phyloP scores from a whole-genome alignment of 92 coral and sea anemone genomes.

The Scolanthus callimorphus region DNA sequence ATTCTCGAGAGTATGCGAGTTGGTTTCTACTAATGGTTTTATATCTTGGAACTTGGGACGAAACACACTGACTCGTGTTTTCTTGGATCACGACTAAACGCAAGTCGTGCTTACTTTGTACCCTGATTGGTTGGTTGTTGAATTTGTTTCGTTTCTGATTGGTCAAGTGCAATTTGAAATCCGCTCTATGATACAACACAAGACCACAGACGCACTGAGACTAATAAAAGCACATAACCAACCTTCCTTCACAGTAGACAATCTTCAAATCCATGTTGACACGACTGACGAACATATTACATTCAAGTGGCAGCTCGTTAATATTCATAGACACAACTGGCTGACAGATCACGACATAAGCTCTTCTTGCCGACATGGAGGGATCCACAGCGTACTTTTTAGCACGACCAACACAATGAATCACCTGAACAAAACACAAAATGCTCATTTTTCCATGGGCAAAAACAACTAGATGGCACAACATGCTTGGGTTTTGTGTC shows the following conservation, averaged over 20 bases:
- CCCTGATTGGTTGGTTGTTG: no score
- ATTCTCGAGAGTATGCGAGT: no score
- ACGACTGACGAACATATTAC: constrained; percentile 93
- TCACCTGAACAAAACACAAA: constrained; percentile 58
- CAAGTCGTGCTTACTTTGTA: no score
- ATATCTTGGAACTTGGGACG: no score
- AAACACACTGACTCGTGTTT: no score
- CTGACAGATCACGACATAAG: constrained; percentile 70
- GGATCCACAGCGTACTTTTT: constrained; percentile 49
- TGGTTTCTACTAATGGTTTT: no score
- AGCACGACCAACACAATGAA: constrained; percentile 79
- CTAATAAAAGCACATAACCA: not conserved
- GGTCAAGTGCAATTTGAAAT: no score
- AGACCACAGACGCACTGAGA: not conserved
- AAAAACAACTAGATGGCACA: no score
- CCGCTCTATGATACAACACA: not conserved
- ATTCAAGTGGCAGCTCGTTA: constrained; percentile 85
- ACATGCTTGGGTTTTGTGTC: no score
- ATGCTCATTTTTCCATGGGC: no score
- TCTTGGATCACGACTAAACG: no score
- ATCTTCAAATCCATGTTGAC: constrained; percentile 89
- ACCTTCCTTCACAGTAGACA: constrained; percentile 99
- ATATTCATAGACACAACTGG: constrained; percentile 78
- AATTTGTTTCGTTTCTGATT: no score
- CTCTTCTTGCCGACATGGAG: constrained; percentile 42